These are phyloP conservation scores for Gallinago undulata DNA, from an alignment of 2,113 vertebrate genomes.

Conservation along the genomic window DNA sequence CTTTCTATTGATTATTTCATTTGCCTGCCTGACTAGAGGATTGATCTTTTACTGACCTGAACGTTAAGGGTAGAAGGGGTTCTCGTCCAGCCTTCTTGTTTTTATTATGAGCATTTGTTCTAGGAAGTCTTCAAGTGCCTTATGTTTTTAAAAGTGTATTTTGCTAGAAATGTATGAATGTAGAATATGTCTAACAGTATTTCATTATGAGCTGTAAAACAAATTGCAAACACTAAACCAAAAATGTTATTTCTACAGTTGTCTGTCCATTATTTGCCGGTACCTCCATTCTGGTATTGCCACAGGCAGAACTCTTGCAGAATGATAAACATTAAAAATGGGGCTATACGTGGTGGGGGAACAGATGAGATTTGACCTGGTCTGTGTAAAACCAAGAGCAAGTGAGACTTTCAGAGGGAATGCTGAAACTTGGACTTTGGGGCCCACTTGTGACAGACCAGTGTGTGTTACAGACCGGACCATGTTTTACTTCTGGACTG, in stretches of 20 bases:
- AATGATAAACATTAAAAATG: not conserved
- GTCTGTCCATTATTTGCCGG: not conserved
- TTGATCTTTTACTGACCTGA: constrained; percentile 34
- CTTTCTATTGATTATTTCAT: constrained; percentile 27
- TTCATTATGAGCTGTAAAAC: constrained; percentile 63
- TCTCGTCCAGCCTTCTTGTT: constrained; percentile 9
- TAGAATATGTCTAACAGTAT: constrained; percentile 47
- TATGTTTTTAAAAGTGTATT: constrained; percentile 58
- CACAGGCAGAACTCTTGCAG: not conserved
- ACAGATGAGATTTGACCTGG: not conserved
- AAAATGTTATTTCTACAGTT: constrained; percentile 17
- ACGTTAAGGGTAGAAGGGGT: not conserved
- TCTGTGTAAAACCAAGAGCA: not conserved
- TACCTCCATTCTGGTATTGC: not conserved
- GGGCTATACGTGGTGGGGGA: rapidly evolving
- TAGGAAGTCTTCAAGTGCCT: constrained; percentile 65
- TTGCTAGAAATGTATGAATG: constrained; percentile 54
- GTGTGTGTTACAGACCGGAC: not conserved
- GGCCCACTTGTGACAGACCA: not conserved
- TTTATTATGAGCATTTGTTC: constrained; percentile 39
- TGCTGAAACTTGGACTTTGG: not conserved
- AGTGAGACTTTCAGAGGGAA: not conserved
- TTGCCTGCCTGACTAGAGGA: constrained; percentile 22
- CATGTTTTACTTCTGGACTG: not conserved
- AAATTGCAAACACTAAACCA: constrained; percentile 56